These are phyloP conservation scores for Archocentrus centrarchus DNA, from an alignment of 2,113 vertebrate genomes.

Conservation along the genomic window DNA sequence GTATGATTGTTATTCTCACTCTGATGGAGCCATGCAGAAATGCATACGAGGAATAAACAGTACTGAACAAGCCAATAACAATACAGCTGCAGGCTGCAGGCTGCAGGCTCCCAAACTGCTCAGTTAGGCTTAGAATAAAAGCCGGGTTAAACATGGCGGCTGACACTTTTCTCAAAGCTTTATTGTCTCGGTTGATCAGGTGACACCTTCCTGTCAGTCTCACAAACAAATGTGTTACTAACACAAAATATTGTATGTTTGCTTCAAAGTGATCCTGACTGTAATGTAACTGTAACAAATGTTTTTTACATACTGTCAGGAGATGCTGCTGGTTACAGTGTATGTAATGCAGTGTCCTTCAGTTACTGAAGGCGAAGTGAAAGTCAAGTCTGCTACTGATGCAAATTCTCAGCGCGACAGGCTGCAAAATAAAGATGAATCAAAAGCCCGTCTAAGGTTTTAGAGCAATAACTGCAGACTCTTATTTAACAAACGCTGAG, in stretches of 20 bases:
- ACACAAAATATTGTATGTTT: too few relatives aligned
- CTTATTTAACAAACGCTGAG: neutral
- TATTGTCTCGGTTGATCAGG: too few relatives aligned
- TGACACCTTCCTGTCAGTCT: too few relatives aligned
- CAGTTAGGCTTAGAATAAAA: too few relatives aligned
- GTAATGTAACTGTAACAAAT: too few relatives aligned
- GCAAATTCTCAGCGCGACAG: neutral
- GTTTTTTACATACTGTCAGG: neutral
- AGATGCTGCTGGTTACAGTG: neutral
- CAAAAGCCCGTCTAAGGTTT: neutral
- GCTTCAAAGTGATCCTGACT: too few relatives aligned
- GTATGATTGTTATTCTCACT: neutral
- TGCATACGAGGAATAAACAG: neutral
- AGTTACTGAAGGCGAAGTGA: neutral
- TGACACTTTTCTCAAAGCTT: too few relatives aligned
- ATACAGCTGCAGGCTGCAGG: neutral
- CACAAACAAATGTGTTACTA: too few relatives aligned
- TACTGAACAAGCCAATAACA: neutral
- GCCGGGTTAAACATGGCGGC: too few relatives aligned
- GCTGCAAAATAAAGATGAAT: neutral
- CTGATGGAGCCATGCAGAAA: neutral
- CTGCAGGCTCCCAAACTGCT: too few relatives aligned
- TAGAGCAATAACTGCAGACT: neutral
- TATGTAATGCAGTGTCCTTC: neutral
- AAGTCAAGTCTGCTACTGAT: neutral